These are phyloP conservation scores for Hyphantria cunea DNA, from an alignment of 1,140 invertebrate genomes.

Conservation along the genomic window DNA sequence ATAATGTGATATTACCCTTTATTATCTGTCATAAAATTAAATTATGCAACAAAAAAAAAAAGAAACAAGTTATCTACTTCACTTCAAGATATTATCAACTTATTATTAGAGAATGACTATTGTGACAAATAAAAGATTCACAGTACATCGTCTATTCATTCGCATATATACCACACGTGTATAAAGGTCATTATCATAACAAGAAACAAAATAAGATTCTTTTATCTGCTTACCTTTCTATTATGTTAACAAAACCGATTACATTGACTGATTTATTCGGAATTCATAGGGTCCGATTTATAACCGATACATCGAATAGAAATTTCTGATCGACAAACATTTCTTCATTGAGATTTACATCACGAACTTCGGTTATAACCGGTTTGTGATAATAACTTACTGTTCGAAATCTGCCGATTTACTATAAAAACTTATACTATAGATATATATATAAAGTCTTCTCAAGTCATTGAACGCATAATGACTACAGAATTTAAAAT, in stretches of 20 bases:
- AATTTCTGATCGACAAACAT: constrained; percentile 18
- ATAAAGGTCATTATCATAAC: constrained; percentile 16
- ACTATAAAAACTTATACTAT: constrained; percentile 33
- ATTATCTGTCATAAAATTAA: no score
- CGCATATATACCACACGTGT: no score
- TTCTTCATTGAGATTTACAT: constrained; percentile 19
- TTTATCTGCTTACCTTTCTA: constrained; percentile 25
- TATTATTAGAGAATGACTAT: background rate
- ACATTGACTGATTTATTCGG: constrained; percentile 19
- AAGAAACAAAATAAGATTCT: constrained; percentile 14
- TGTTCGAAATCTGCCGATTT: constrained; percentile 35
- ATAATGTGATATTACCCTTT: no score
- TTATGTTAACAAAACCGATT: constrained; percentile 15
- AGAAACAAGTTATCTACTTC: background rate
- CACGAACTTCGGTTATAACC: constrained; percentile 20
- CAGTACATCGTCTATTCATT: no score
- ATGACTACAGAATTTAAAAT: constrained; percentile 36
- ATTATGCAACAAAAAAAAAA: background rate
- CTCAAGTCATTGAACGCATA: constrained; percentile 44
- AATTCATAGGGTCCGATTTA: constrained; percentile 15
- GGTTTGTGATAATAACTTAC: constrained; percentile 17
- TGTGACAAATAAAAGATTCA: background rate
- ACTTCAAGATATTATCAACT: background rate
- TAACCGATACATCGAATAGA: constrained; percentile 22
- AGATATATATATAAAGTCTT: constrained; percentile 33